Conservation (phyloP, 1,140 invertebrate genomes). For the Drosophila murphyi region DNA sequence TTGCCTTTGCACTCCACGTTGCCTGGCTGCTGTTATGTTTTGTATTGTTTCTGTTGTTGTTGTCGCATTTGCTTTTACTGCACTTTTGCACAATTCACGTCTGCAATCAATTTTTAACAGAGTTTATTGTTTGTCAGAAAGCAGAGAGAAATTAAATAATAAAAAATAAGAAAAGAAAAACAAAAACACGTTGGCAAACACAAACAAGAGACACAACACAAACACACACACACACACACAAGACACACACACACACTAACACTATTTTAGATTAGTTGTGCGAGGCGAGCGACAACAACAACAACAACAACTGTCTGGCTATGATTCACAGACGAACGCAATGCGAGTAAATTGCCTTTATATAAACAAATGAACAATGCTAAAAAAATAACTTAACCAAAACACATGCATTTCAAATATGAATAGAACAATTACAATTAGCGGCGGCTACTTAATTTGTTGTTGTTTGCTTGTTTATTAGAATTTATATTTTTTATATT, state of each 20-base stretch:
- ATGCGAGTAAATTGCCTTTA: conserved; percentile 37
- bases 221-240: conserved; percentile 7
- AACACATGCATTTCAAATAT: conserved; percentile 23
- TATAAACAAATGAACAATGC: conserved; percentile 53
- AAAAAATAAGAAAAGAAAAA: conserved; percentile 19
- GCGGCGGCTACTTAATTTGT: conserved; percentile 19
- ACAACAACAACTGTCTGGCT: conserved; percentile 39
- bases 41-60: conserved; percentile 40
- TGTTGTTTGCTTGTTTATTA: conserved; percentile 12
- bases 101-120: conserved; percentile 46
- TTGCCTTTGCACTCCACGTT: conserved; percentile 54
- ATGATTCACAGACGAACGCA: conserved; percentile 36
- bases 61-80: conserved; percentile 26
- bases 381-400: conserved; percentile 32
- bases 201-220: conserved; percentile 29
- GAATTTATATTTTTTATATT: conserved; percentile 18
- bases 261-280: conserved; percentile 67
- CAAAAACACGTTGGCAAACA: conserved; percentile 52
- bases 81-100: conserved; percentile 41
- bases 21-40: conserved; percentile 32
- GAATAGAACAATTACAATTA: conserved; percentile 62
- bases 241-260: conserved; percentile 22
- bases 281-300: conserved; percentile 48
- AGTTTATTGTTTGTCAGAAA: conserved; percentile 25
- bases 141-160: neutral